These are phyloP conservation scores for Eutrigla gurnardus DNA, from an alignment of 2,797 vertebrate species.

Conservation along the genomic window DNA sequence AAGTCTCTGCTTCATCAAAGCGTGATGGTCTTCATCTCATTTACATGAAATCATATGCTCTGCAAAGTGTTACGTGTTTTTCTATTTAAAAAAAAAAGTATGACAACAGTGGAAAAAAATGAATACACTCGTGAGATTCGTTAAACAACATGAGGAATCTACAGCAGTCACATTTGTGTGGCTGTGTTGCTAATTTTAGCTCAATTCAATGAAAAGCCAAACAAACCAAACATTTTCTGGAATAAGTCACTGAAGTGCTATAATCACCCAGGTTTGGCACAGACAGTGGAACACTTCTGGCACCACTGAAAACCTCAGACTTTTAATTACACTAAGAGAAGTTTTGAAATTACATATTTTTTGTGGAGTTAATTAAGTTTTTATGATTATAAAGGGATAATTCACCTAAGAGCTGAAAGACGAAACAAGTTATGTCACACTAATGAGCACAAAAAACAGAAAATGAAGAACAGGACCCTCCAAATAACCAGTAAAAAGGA, in stretches of 20 bases:
- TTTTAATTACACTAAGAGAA: conserved; percentile 36
- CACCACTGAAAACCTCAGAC: conserved; percentile 20
- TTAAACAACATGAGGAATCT: not conserved
- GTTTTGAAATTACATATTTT: conserved; percentile 38
- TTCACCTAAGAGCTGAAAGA: conserved; percentile 28
- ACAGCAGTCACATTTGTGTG: not conserved
- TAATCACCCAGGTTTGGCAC: conserved; percentile 7
- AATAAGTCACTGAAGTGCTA: not conserved
- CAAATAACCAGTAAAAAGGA: conserved; percentile 27
- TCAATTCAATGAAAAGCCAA: conserved; percentile 1
- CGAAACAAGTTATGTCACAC: conserved; percentile 19
- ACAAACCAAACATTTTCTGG: not conserved
- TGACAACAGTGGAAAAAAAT: not conserved
- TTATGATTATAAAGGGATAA: conserved; percentile 38
- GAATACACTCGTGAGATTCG: not conserved
- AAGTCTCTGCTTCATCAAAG: not conserved
- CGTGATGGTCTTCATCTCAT: not conserved
- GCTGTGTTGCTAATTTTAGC: conserved; percentile 3
- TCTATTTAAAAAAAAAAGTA: too few relatives aligned
- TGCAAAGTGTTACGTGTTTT: not conserved
- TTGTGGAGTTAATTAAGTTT: conserved; percentile 41
- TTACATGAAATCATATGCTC: not conserved
- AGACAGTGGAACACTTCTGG: not conserved
- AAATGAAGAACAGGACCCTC: conserved; percentile 16
- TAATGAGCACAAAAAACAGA: conserved; percentile 37